phyloP scores from a whole-genome alignment of 1,140 invertebrate genomes.

The Calycopis cecrops region DNA sequence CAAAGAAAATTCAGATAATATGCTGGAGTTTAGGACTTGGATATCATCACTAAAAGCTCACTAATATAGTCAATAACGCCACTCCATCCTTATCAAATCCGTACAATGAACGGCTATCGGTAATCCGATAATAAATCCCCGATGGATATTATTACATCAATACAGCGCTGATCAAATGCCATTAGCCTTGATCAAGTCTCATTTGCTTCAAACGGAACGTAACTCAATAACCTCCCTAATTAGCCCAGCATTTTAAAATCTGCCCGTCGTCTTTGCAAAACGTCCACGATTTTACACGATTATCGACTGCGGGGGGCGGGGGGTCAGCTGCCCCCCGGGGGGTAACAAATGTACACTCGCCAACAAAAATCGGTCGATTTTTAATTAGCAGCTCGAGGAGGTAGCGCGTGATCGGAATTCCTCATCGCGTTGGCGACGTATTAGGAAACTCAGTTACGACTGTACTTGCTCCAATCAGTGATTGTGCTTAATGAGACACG shows the following conservation, averaged over 20 bases:
- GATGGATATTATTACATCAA: neutral
- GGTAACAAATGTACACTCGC: slow-evolving; percentile 49
- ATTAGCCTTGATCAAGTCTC: slow-evolving; percentile 7
- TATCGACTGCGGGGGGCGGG: slow-evolving; percentile 27
- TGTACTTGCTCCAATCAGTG: slow-evolving; percentile 55
- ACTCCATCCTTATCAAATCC: too few species aligned
- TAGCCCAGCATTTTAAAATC: slow-evolving; percentile 46
- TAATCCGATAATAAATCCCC: too few species aligned
- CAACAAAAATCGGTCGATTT: slow-evolving; percentile 67
- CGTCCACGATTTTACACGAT: slow-evolving; percentile 47
- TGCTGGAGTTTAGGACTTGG: too few species aligned
- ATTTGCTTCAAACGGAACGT: slow-evolving; percentile 16
- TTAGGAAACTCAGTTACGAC: slow-evolving; percentile 51
- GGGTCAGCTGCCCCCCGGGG: neutral
- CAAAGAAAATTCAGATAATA: too few species aligned
- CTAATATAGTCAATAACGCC: too few species aligned
- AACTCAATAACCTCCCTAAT: slow-evolving; percentile 45
- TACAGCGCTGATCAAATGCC: neutral
- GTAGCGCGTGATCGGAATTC: slow-evolving; percentile 57
- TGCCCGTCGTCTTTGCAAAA: slow-evolving; percentile 42
- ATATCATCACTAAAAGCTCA: too few species aligned
- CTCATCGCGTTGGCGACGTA: slow-evolving; percentile 47
- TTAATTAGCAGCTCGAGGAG: slow-evolving; percentile 56
- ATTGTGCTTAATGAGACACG: slow-evolving; percentile 47
- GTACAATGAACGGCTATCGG: too few species aligned